Evolutionary conservation across 2,113 vertebrate genomes (phyloP).

Genomic region (Ceratotherium simum): DNA sequence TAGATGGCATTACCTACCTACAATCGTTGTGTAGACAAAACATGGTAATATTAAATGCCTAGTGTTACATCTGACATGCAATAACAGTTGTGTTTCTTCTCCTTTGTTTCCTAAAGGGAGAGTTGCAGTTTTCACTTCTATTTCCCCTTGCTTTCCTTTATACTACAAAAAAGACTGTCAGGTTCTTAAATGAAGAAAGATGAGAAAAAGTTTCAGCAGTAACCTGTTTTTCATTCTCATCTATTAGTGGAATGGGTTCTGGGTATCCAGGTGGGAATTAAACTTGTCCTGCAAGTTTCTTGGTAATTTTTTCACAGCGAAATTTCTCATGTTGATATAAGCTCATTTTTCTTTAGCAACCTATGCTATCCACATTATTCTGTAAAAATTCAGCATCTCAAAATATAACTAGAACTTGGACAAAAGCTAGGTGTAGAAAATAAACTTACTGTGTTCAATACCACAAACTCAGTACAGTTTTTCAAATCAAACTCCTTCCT

Average conservation of each 20-base stretch:
- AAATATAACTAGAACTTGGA: neutral
- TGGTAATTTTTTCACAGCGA: neutral
- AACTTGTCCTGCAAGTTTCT: neutral
- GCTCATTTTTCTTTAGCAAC: neutral
- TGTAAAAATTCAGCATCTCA: neutral
- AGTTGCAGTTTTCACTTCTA: neutral
- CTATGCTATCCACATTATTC: neutral
- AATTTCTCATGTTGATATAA: neutral
- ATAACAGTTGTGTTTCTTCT: neutral
- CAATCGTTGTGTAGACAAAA: neutral
- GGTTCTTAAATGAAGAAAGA: neutral
- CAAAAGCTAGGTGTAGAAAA: neutral
- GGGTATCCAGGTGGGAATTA: neutral
- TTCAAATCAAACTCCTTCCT: neutral
- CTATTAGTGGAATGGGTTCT: neutral
- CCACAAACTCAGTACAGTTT: neutral
- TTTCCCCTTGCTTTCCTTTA: neutral
- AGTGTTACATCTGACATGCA: neutral
- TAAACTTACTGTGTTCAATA: neutral
- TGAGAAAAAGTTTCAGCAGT: neutral
- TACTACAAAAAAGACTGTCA: neutral
- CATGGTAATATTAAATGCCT: neutral
- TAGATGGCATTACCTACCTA: neutral
- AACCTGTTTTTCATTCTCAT: neutral
- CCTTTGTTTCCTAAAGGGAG: neutral